These are phyloP conservation scores for Flexamia atlantica DNA, from an alignment of 2,888 invertebrate species.

Conservation along the genomic window DNA sequence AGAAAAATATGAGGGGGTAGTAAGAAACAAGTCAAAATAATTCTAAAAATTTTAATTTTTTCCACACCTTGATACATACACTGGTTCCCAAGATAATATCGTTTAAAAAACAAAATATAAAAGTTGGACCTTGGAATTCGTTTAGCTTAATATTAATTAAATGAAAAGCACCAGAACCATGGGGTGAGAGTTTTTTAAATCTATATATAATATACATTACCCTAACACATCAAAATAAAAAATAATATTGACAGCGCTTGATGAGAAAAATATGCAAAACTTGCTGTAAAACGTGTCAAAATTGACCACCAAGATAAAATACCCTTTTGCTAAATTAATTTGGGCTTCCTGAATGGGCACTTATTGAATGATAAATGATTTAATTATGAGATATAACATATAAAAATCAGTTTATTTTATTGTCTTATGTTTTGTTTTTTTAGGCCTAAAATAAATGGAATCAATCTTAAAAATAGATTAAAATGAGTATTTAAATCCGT, in stretches of 20 bases:
- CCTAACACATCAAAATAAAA: slow-evolving; percentile 38
- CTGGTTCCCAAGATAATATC: no score
- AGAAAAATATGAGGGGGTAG: no score
- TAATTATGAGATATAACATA: slow-evolving; percentile 37
- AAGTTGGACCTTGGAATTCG: no score
- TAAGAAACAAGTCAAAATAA: no score
- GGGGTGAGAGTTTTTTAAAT: neutral
- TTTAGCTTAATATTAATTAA: no score
- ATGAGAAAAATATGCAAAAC: neutral
- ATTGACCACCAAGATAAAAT: no score
- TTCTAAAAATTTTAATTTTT: no score
- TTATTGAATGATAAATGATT: slow-evolving; percentile 15
- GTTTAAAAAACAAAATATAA: no score
- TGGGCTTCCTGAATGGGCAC: neutral
- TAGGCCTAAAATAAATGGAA: slow-evolving; percentile 20
- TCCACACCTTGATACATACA: neutral
- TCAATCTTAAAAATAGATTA: neutral
- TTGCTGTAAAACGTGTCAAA: no score
- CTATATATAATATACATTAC: no score
- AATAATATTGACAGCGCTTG: slow-evolving; percentile 9
- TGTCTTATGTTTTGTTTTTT: no score
- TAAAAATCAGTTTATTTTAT: slow-evolving; percentile 12
- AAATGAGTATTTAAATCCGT: neutral
- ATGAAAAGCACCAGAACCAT: slow-evolving; percentile 4
- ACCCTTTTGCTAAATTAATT: slow-evolving; percentile 7